phyloP scores from a whole-genome alignment of 2,797 vertebrate species.

The Clarias platycephalus region DNA sequence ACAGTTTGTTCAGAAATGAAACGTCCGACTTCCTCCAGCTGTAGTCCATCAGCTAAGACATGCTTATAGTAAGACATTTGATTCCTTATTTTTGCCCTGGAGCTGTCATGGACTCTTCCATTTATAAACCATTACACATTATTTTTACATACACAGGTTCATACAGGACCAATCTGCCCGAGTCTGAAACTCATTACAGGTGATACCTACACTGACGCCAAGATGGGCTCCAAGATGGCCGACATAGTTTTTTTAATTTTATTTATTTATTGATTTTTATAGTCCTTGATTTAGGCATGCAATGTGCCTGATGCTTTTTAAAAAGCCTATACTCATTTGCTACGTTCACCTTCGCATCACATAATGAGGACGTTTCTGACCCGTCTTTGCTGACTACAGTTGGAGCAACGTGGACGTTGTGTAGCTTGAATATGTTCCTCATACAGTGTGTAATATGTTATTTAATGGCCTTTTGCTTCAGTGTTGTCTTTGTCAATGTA shows the following conservation, averaged over 20 bases:
- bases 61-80: neutral
- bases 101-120: neutral
- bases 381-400: neutral
- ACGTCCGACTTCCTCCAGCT: neutral
- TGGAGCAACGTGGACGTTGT: neutral
- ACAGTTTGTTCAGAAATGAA: constrained; percentile 13
- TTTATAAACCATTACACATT: neutral
- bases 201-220: neutral
- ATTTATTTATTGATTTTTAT: neutral
- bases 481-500: constrained; percentile 35
- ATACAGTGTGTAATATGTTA: constrained; percentile 17
- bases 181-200: neutral
- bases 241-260: neutral
- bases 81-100: neutral
- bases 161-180: neutral
- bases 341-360: no score
- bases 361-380: neutral
- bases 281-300: neutral
- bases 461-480: constrained; percentile 26
- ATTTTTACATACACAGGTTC: neutral
- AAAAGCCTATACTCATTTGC: neutral
- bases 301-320: neutral
- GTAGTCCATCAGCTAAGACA: neutral
- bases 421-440: neutral
- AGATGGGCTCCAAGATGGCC: neutral